Base-by-base conservation (phyloP, 2,113 vertebrate species). In the Equus przewalskii region DNA sequence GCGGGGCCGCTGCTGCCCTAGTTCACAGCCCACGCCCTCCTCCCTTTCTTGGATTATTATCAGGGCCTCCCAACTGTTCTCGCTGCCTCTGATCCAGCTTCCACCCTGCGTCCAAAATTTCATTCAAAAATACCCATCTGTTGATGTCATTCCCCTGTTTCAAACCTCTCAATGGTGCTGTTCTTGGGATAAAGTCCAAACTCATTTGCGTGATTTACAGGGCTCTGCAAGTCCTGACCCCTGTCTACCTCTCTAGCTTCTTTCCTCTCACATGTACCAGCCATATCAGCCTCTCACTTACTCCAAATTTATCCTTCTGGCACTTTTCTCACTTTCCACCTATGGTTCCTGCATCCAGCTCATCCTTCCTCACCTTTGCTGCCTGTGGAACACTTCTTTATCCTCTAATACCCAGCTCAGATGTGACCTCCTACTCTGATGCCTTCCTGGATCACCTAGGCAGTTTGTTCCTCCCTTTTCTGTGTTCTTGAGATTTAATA, bases 51-150 rank as follows among this genome's bases (percentile, higher is more conserved):
- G 79, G 54, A 54, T 92, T 92, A 19, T 94, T 70, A 41, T 92
- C n/a, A 91, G 65, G 73, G 81, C 12, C 36, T 96, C 24, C 58
- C 88, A 62, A 16, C 44, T 72, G n/a, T 49, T 89, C 51, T 69
- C 60, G 26, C 19, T 65, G 49, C 44, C 28, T 64, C 62, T 28
- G 22, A 67, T 85, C 33, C 82, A 79, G 49, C 69, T 75, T 89
- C 46, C 1, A 76, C 49, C 9, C 19, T 85, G 26, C 11, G 41
- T 36, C 67, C 58, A 81, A 73, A 91, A 41, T 97, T 94, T 97
- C 81, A 90, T 79, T 96, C 21, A 97, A 11, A 96, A 89, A 88
- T n/a, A 36, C n/a, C 44, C 82, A 72, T 82, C 18, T 83, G 67
- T 83, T 97, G 78, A 75, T 84, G 36, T 75, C 16, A 58, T 75